Percentiles rank a stretch among this genome's conserved stretches.
phyloP scores from a whole-genome alignment of 2,797 vertebrate genomes.

The Clamator glandarius region DNA sequence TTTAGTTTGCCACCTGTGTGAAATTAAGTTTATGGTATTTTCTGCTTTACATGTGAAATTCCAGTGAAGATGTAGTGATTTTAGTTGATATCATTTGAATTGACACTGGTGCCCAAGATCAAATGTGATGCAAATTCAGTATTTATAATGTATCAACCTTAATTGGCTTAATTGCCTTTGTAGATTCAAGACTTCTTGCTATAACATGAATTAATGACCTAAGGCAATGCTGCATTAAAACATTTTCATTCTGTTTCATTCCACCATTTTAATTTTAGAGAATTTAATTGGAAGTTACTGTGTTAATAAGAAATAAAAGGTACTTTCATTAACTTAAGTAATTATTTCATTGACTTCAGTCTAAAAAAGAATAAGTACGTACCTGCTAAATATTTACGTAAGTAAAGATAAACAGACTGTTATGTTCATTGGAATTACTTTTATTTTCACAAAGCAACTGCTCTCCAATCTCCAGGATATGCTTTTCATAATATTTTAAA shows the following conservation, averaged over 20 bases:
- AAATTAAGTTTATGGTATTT: background rate
- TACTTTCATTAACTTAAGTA: background rate
- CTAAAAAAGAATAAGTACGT: background rate
- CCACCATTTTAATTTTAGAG: background rate
- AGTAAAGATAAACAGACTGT: background rate
- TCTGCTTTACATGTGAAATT: background rate
- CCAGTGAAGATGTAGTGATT: rapidly evolving
- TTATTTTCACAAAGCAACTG: background rate
- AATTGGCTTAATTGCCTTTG: background rate
- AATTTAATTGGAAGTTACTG: background rate
- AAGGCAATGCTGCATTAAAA: background rate
- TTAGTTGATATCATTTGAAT: background rate
- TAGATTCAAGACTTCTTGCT: background rate
- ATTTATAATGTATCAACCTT: background rate
- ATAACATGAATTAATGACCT: background rate
- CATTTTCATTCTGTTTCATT: background rate
- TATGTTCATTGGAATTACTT: background rate
- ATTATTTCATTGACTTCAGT: background rate
- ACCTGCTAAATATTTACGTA: background rate
- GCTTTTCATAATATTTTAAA: background rate
- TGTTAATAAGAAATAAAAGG: background rate
- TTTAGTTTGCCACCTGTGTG: background rate
- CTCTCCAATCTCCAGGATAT: background rate
- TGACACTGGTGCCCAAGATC: background rate
- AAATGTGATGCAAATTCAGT: background rate